phyloP scores from a whole-genome alignment of 1,140 invertebrate genomes.

The Drosophila sucinea region DNA sequence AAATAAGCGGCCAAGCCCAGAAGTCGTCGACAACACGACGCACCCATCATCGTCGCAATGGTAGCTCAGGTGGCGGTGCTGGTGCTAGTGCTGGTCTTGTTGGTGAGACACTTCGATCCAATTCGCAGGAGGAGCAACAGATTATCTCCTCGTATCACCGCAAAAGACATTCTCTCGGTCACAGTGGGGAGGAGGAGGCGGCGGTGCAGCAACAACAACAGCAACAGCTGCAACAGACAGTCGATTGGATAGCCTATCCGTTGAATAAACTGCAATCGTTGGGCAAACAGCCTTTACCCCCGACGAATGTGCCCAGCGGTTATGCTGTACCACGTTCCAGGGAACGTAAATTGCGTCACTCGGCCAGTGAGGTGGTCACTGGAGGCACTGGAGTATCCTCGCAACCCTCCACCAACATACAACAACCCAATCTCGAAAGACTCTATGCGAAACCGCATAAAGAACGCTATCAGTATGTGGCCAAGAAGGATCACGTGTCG shows the following conservation, averaged over 20 bases:
- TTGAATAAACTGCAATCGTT: constrained; percentile 72
- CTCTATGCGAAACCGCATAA: constrained; percentile 80
- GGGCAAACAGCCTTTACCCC: constrained; percentile 56
- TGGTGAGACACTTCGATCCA: constrained; percentile 77
- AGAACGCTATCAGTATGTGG: constrained; percentile 82
- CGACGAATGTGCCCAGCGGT: constrained; percentile 50
- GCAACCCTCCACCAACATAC: constrained; percentile 15
- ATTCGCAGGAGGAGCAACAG: constrained; percentile 73
- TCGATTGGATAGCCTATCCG: constrained; percentile 82
- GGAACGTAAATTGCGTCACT: constrained; percentile 66
- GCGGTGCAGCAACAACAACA: constrained; percentile 32
- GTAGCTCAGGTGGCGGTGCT: constrained; percentile 69
- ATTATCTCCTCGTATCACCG: constrained; percentile 38
- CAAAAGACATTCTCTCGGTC: constrained; percentile 79
- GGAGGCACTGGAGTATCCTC: constrained; percentile 35
- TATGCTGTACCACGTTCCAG: constrained; percentile 66
- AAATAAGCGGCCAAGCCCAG: constrained; percentile 49
- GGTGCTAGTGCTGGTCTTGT: constrained; percentile 48
- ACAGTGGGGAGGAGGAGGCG: constrained; percentile 65
- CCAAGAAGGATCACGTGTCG: constrained; percentile 47
- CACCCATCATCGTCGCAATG: constrained; percentile 75
- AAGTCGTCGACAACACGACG: constrained; percentile 42
- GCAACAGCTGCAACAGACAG: constrained; percentile 43
- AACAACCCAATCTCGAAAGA: constrained; percentile 55
- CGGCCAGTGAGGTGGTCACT: constrained; percentile 74